Evolutionary conservation across 2,888 invertebrate species (phyloP).

Genomic region (Carcina quercana): DNA sequence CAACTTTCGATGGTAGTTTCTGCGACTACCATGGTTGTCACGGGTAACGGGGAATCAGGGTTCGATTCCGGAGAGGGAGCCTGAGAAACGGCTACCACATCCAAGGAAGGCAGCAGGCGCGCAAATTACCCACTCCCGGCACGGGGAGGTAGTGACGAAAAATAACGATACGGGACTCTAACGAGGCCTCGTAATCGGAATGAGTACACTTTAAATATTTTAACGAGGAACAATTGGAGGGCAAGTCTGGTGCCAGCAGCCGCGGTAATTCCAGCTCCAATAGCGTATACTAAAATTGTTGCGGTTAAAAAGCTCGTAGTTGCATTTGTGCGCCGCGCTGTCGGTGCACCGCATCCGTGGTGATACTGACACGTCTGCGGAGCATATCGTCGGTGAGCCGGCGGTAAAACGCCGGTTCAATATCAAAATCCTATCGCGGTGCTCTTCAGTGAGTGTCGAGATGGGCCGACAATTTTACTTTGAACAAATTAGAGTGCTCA

Average conservation of each 20-base stretch:
- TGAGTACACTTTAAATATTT: conserved; percentile 67
- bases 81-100: conserved; percentile 78
- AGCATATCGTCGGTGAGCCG: conserved; percentile 38
- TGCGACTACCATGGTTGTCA: conserved; percentile 79
- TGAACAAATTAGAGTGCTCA: conserved; percentile 80
- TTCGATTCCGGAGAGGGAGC: conserved; percentile 76
- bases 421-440: conserved; percentile 31
- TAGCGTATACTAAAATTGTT: conserved; percentile 82
- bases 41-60: conserved; percentile 84
- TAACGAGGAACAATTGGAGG: conserved; percentile 78
- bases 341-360: conserved; percentile 41
- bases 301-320: conserved; percentile 79
- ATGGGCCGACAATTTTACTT: conserved; percentile 71
- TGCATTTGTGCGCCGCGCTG: conserved; percentile 1
- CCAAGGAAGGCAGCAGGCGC: conserved; percentile 83
- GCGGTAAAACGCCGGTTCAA: conserved; percentile 32
- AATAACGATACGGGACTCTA: conserved; percentile 78
- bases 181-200: conserved; percentile 73
- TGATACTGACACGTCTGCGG: conserved; percentile 36
- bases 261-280: conserved; percentile 82
- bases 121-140: conserved; percentile 50
- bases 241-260: conserved; percentile 81
- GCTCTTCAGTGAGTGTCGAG: conserved; percentile 34
- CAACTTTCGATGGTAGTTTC: conserved; percentile 80
- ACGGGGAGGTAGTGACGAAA: conserved; percentile 76